Evolutionary conservation across 2,888 invertebrate genomes (phyloP), one percentile per base, ranked within the genome.

Genomic region (Hermodice carunculata): DNA sequence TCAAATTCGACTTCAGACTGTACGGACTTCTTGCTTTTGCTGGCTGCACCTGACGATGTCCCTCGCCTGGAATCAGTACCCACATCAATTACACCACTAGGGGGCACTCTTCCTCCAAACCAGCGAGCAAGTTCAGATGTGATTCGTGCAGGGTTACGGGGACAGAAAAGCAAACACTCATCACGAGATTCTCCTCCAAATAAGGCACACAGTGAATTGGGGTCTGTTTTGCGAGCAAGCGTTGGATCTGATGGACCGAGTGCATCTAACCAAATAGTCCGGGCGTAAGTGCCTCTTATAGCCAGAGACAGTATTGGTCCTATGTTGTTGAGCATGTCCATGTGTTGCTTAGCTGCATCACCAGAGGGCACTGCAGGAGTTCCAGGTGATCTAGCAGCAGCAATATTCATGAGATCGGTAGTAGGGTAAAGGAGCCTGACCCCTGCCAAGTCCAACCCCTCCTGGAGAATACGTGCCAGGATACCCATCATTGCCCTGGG

Each of bases 211-310:
- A 84, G 65, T 22, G 81, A 83, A 57, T 78, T 80, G 1, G 83
- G 84, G 66, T 83, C 82, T 4, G 81, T 82, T 29, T 70, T 66
- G 11, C 80, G 62, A 5, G 83, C 83, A 11, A 83, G 71, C 5
- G 68, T 69, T 14, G 81, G 82, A 63, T 84, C 84, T 1, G 80
- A 76, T 0, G 84, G 83, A 1, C 84, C 84, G 17, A 83, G 75
- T 17, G 79, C 76, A 67, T 82, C 81, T 4, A 83, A 73, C 83
- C 83, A 83, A 1, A 81, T 67, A 4, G 77, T 69, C 31, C 80
- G 61, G 0, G 82, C 81, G 49, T 75, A 72, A 11, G 78, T 77
- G 24, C 84, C 84, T 0, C 83, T 73, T n/a, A 83, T 58, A 1
- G 80, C 77, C 42, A 83, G 68, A 17, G 70, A 65, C 24, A 68